Evolutionary conservation across 2,113 vertebrate genomes (phyloP).

Genomic region (Galemys pyrenaicus): DNA sequence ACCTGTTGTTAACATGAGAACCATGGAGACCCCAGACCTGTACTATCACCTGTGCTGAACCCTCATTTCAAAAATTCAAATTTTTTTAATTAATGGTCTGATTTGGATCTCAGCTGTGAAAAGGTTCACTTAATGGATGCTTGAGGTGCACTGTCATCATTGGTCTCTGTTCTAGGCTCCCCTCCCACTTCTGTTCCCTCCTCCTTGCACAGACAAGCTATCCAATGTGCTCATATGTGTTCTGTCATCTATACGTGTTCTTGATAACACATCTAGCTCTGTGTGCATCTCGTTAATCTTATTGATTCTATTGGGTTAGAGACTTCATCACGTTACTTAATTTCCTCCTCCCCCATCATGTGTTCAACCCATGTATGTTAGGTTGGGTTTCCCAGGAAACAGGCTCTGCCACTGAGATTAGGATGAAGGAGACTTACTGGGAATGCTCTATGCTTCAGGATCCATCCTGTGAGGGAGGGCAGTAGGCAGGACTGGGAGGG

Average conservation of each 20-base stretch:
- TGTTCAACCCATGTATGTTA: background rate
- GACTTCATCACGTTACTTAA: background rate
- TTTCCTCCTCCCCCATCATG: background rate
- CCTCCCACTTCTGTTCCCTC: background rate
- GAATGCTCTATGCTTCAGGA: background rate
- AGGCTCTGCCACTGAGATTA: background rate
- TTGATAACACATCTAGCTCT: background rate
- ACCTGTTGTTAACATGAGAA: background rate
- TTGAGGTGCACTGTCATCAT: background rate
- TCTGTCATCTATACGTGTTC: background rate
- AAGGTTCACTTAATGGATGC: background rate
- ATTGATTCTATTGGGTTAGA: background rate
- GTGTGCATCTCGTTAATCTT: background rate
- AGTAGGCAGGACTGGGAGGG: background rate
- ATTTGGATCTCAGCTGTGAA: background rate
- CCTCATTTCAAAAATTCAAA: background rate
- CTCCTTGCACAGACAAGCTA: fast-evolving
- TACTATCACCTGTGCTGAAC: background rate
- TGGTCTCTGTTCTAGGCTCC: background rate
- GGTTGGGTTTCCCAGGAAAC: background rate
- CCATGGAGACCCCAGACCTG: background rate
- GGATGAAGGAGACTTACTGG: background rate
- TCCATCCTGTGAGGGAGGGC: background rate
- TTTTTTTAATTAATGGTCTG: background rate
- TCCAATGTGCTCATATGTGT: background rate